Evolutionary conservation across 2,888 invertebrate species (phyloP).

Genomic region (Eupithecia subumbrata): DNA sequence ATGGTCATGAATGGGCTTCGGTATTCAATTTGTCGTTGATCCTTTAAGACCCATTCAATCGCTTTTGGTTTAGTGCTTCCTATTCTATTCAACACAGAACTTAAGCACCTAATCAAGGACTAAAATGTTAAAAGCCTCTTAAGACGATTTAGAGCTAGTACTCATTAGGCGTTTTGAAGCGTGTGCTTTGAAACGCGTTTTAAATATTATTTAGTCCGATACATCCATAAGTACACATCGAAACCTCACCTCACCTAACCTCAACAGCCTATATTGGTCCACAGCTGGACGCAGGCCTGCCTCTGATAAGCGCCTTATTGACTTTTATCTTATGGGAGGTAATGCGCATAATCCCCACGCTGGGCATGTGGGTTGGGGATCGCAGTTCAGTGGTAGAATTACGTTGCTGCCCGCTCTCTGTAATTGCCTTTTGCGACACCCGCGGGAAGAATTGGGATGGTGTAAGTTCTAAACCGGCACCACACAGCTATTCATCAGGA

Average conservation of each 20-base stretch:
- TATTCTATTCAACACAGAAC: background rate
- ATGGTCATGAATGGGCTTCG: constrained; percentile 55
- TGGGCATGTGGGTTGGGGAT: no score
- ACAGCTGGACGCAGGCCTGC: no score
- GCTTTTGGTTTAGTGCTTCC: background rate
- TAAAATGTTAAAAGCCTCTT: background rate
- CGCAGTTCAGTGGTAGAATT: no score
- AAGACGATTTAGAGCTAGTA: background rate
- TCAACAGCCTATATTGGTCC: no score
- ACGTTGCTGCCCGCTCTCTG: no score
- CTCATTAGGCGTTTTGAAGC: background rate
- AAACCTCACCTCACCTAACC: background rate
- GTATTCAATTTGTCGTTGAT: constrained; percentile 51
- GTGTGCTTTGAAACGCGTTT: background rate
- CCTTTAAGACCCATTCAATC: background rate
- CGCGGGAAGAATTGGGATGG: no score
- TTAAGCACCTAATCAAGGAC: constrained; percentile 1
- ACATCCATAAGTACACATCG: background rate
- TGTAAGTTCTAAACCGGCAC: no score
- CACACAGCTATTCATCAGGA: no score
- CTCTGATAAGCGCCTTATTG: no score
- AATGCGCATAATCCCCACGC: no score
- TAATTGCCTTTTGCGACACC: no score
- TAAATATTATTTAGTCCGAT: background rate
- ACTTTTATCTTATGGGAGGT: no score